Conservation (phyloP, 2,797 vertebrate species). For the Danio aesculapii region DNA sequence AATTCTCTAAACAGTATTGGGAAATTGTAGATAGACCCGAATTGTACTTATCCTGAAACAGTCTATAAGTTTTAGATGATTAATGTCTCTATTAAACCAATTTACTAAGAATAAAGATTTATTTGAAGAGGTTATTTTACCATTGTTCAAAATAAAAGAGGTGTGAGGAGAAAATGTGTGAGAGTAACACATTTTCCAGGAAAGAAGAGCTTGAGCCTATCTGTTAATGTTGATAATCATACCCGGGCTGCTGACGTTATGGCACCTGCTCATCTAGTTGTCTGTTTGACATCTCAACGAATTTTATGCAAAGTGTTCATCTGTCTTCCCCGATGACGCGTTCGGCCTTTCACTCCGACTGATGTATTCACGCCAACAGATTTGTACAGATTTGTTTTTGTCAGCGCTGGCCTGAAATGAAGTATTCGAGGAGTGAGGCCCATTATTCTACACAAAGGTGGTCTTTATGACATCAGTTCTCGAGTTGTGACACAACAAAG, state of each 20-base stretch:
- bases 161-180: too few species aligned
- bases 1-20: too few species aligned
- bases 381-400: neutral
- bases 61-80: too few species aligned
- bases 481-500: slow-evolving; percentile 59
- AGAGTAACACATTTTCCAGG: too few species aligned
- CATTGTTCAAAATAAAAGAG: too few species aligned
- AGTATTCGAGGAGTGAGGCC: neutral
- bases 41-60: too few species aligned
- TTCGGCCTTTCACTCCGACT: slow-evolving; percentile 23
- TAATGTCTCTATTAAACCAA: too few species aligned
- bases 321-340: slow-evolving; percentile 11
- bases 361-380: neutral
- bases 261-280: slow-evolving; percentile 59
- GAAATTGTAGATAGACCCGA: too few species aligned
- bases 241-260: neutral
- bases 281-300: slow-evolving; percentile 64
- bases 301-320: slow-evolving; percentile 71
- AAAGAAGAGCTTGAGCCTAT: too few species aligned
- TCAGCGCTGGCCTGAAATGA: neutral
- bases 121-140: too few species aligned
- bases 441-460: neutral
- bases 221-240: neutral
- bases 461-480: neutral
- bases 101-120: too few species aligned